Evolutionary conservation across 2,888 invertebrate genomes (phyloP).

Genomic region (Eupithecia dodoneata): DNA sequence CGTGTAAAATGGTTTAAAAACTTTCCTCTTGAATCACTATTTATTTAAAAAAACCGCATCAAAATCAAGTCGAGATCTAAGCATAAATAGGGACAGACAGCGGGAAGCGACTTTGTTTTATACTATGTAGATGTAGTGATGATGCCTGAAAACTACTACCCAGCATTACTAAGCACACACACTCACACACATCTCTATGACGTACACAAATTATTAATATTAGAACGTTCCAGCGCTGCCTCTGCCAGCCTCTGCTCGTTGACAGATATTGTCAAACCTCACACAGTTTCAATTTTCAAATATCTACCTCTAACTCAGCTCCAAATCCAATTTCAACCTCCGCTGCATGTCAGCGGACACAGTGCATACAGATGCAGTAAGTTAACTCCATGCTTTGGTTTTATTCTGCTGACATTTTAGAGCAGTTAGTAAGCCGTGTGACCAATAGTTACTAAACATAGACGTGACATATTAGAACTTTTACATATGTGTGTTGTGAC

Average conservation of each 20-base stretch:
- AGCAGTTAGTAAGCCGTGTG: neutral
- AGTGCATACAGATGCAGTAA: neutral
- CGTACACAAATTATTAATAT: neutral
- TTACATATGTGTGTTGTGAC: too few relatives aligned
- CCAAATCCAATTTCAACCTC: conserved; percentile 28
- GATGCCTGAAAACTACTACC: neutral
- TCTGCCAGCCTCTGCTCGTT: neutral
- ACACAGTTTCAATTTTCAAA: conserved; percentile 26
- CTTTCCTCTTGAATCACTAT: too few relatives aligned
- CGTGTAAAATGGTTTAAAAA: too few relatives aligned
- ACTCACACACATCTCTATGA: neutral
- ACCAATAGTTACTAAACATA: too few relatives aligned
- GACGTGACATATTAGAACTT: too few relatives aligned
- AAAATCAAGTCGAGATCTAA: too few relatives aligned
- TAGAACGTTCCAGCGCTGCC: neutral
- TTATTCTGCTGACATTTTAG: neutral
- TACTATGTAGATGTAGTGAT: too few relatives aligned
- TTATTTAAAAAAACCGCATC: too few relatives aligned
- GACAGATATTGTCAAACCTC: conserved; percentile 14
- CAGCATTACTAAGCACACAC: neutral
- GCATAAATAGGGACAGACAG: too few relatives aligned
- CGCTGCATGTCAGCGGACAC: conserved; percentile 9
- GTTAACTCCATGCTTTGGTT: neutral
- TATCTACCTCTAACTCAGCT: conserved; percentile 24
- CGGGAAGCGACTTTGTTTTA: too few relatives aligned